Evolutionary conservation across 2,113 vertebrate genomes (phyloP).

Genomic region (Connochaetes taurinus): DNA sequence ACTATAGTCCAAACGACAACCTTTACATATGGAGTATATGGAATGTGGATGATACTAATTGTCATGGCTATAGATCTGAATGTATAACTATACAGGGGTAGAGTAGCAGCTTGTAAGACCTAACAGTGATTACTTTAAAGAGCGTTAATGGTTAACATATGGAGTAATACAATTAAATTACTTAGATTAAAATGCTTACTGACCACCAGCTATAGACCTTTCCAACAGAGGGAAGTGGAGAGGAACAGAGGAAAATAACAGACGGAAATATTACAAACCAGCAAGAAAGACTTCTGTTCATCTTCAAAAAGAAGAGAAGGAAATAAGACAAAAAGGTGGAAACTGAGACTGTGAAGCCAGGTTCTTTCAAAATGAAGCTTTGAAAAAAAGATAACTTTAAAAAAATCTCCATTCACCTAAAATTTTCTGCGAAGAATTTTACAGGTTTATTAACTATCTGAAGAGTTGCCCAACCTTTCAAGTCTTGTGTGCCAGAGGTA

Average conservation of each 20-base stretch:
- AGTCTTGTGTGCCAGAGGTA: neutral
- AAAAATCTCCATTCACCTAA: neutral
- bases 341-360: neutral
- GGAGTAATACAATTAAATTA: neutral
- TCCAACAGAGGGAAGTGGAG: neutral
- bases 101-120: neutral
- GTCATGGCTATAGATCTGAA: neutral
- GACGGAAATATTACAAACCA: neutral
- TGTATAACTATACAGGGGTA: neutral
- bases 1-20: neutral
- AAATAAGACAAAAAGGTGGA: neutral
- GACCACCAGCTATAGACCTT: neutral
- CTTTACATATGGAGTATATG: neutral
- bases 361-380: neutral
- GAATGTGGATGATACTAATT: neutral
- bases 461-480: neutral
- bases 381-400: neutral
- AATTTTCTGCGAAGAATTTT: neutral
- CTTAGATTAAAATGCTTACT: conserved; percentile 1
- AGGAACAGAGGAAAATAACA: neutral
- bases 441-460: neutral
- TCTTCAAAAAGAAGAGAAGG: neutral
- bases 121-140: neutral
- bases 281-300: neutral
- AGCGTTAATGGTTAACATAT: neutral